A percentile compares a stretch with the other conserved stretches of the same genome.
Evolutionary conservation across 2,113 vertebrate genomes (phyloP).

Genomic region (Chionis minor): DNA sequence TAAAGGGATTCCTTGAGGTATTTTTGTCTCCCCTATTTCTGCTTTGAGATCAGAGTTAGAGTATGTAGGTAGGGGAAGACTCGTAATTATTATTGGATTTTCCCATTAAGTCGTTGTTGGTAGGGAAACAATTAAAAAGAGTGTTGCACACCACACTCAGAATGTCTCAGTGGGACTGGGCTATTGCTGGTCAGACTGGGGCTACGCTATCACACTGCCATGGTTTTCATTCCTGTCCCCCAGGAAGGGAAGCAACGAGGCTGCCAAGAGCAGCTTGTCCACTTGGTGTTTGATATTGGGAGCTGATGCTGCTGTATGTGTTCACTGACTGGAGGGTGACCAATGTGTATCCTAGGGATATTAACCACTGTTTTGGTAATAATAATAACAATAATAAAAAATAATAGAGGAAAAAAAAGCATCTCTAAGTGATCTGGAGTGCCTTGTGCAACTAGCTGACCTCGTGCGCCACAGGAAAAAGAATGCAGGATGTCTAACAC

Average conservation of each 20-base stretch:
- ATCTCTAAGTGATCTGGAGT: not conserved
- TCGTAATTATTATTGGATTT: not conserved
- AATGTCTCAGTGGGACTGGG: not conserved
- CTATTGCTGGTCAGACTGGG: not conserved
- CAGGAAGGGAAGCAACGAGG: not conserved
- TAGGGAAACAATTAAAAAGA: not conserved
- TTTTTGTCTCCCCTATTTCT: not conserved
- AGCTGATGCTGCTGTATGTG: not conserved
- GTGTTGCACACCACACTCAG: not conserved
- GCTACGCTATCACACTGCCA: fast-evolving
- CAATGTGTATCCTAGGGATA: not conserved
- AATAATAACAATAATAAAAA: not conserved
- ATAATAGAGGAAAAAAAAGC: too few relatives aligned
- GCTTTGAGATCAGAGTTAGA: not conserved
- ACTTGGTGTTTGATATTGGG: not conserved
- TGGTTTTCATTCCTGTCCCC: not conserved
- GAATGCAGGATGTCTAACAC: not conserved
- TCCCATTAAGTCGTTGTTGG: not conserved
- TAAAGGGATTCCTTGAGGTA: not conserved
- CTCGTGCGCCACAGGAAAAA: not conserved
- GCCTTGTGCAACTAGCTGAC: not conserved
- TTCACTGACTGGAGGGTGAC: not conserved
- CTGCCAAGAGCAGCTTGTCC: not conserved
- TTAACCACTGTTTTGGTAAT: not conserved
- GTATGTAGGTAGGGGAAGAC: not conserved